Percentiles rank a stretch among this genome's conserved stretches.
These are phyloP conservation scores for Dipodomys ordii DNA, from an alignment of 2,113 vertebrate species.

Conservation along the genomic window DNA sequence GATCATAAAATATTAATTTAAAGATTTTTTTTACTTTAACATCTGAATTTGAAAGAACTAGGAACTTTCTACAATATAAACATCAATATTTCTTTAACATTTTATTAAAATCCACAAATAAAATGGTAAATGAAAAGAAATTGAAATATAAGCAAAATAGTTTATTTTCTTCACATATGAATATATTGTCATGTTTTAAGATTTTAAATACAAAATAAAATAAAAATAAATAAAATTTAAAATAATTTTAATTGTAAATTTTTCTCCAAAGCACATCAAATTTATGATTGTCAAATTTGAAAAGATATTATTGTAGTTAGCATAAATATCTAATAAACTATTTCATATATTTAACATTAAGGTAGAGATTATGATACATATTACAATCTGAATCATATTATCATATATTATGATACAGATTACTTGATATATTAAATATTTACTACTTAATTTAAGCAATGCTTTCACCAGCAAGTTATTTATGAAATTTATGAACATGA, in stretches of 20 bases:
- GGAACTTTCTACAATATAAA: not conserved
- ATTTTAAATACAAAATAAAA: not conserved
- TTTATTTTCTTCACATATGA: not conserved
- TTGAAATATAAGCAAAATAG: not conserved
- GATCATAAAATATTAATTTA: not conserved
- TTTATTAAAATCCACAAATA: not conserved
- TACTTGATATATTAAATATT: conserved; percentile 17
- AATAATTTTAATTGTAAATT: not conserved
- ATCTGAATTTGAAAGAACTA: not conserved
- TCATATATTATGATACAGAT: not conserved
- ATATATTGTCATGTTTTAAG: not conserved
- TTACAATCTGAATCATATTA: too few species aligned
- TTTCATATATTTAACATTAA: not conserved
- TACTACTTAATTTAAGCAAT: conserved; percentile 64
- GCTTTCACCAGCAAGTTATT: conserved; percentile 47
- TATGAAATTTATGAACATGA: conserved; percentile 52
- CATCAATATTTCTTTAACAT: not conserved
- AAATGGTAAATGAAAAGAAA: not conserved
- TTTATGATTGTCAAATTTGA: not conserved
- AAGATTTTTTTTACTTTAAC: not conserved
- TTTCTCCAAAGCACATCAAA: not conserved
- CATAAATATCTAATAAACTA: conserved; percentile 41
- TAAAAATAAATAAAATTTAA: not conserved
- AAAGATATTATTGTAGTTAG: not conserved
- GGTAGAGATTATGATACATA: not conserved